These are phyloP conservation scores for Falcaria lacertinaria DNA, from an alignment of 2,888 invertebrate species.

Conservation along the genomic window DNA sequence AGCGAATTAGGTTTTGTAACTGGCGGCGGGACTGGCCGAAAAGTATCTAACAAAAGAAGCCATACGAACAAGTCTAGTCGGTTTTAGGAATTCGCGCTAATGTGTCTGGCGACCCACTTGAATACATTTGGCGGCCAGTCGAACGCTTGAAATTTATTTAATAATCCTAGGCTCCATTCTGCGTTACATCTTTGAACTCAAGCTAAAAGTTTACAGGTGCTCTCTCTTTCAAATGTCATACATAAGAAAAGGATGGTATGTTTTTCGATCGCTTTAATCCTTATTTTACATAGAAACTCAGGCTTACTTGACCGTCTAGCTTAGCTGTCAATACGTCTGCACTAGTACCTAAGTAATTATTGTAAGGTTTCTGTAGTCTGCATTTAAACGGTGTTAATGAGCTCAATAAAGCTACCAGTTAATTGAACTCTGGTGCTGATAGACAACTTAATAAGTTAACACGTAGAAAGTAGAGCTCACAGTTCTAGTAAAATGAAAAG, in stretches of 20 bases:
- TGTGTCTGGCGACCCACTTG: slow-evolving; percentile 70
- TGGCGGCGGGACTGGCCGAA: slow-evolving; percentile 34
- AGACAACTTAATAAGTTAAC: neutral
- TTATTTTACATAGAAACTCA: neutral
- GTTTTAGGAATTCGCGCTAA: slow-evolving; percentile 64
- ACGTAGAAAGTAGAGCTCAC: neutral
- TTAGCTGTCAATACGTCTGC: neutral
- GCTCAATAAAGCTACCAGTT: too few relatives aligned
- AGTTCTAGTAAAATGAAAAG: neutral
- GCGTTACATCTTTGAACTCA: neutral
- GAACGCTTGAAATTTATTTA: slow-evolving; percentile 38
- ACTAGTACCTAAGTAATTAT: too few relatives aligned
- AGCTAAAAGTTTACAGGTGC: neutral
- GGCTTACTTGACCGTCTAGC: neutral
- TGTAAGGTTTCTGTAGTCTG: too few relatives aligned
- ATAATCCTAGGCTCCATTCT: slow-evolving; percentile 21
- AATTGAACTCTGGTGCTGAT: too few relatives aligned
- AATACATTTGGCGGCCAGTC: slow-evolving; percentile 36
- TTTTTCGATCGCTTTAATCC: neutral
- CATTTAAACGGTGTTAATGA: neutral
- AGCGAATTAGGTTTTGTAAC: slow-evolving; percentile 32
- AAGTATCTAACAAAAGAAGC: slow-evolving; percentile 54
- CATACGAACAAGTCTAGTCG: slow-evolving; percentile 51
- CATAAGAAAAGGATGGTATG: neutral
- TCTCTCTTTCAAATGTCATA: neutral